Evolutionary conservation across 2,888 invertebrate genomes (phyloP).

Genomic region (Sisyra terminalis): DNA sequence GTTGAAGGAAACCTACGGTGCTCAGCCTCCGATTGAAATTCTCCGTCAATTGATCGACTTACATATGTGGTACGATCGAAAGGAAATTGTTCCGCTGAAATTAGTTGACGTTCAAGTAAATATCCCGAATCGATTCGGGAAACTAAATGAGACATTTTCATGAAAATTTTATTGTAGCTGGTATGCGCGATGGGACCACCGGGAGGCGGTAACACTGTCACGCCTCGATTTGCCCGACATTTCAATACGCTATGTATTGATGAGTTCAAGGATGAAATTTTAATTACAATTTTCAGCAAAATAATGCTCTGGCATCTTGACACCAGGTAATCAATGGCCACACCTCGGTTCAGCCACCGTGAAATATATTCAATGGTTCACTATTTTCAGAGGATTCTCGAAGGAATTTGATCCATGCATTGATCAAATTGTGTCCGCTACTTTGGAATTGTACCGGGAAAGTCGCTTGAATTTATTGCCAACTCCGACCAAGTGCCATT

Average conservation of each 20-base stretch:
- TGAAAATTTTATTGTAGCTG: conserved; percentile 34
- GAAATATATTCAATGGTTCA: not conserved
- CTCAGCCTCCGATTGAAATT: conserved; percentile 88
- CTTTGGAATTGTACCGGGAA: conserved; percentile 72
- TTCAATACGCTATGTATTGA: conserved; percentile 75
- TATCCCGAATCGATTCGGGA: not conserved
- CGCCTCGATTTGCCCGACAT: conserved; percentile 73
- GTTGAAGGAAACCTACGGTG: conserved; percentile 72
- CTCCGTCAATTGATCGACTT: conserved; percentile 83
- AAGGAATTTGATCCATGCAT: conserved; percentile 90
- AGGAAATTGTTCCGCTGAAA: conserved; percentile 59
- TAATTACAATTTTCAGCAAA: conserved; percentile 71
- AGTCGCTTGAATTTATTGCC: conserved; percentile 71
- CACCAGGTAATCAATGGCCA: conserved; percentile 45
- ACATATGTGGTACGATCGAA: conserved; percentile 77
- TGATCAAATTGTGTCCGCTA: conserved; percentile 73
- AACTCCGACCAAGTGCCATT: conserved; percentile 86
- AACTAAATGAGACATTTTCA: not conserved
- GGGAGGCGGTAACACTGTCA: conserved; percentile 67
- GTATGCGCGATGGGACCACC: conserved; percentile 79
- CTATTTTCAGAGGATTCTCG: conserved; percentile 64
- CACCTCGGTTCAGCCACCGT: not conserved
- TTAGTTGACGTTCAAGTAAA: conserved; percentile 69
- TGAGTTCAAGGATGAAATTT: conserved; percentile 72
- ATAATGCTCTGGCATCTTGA: conserved; percentile 93